phyloP scores from a whole-genome alignment of 1,140 invertebrate species.

The Heliconius melpomene region DNA sequence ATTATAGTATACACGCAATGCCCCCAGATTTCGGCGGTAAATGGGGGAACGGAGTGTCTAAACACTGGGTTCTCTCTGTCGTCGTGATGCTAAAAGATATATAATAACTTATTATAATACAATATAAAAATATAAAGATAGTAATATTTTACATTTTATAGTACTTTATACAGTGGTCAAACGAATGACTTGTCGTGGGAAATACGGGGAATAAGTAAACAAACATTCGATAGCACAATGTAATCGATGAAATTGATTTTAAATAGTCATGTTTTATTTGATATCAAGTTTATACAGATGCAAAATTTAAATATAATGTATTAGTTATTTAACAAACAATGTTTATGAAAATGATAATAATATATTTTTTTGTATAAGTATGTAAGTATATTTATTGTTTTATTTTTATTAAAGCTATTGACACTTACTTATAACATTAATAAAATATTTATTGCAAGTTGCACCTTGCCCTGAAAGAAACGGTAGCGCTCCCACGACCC shows the following conservation, averaged over 20 bases:
- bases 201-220: slow-evolving; percentile 11
- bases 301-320: not conserved
- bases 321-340: too few relatives aligned
- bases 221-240: slow-evolving; percentile 2
- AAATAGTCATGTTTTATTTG: slow-evolving; percentile 8
- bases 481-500: slow-evolving; percentile 32
- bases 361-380: not conserved
- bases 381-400: not conserved
- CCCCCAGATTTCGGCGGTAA: too few relatives aligned
- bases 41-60: too few relatives aligned
- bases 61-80: too few relatives aligned
- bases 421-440: not conserved
- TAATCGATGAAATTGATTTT: slow-evolving; percentile 23
- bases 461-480: slow-evolving; percentile 11
- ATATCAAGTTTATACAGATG: slow-evolving; percentile 9
- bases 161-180: not conserved
- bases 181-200: slow-evolving; percentile 13
- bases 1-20: too few relatives aligned
- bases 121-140: not conserved
- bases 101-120: not conserved
- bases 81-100: too few relatives aligned
- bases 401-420: not conserved
- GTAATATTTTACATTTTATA: not conserved
- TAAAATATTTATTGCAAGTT: not conserved
- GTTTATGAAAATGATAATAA: too few relatives aligned